A percentile compares a stretch with the other conserved stretches of the same genome.
Evolutionary conservation across 2,113 vertebrate species (phyloP).

Genomic region (Hemiscyllium ocellatum): DNA sequence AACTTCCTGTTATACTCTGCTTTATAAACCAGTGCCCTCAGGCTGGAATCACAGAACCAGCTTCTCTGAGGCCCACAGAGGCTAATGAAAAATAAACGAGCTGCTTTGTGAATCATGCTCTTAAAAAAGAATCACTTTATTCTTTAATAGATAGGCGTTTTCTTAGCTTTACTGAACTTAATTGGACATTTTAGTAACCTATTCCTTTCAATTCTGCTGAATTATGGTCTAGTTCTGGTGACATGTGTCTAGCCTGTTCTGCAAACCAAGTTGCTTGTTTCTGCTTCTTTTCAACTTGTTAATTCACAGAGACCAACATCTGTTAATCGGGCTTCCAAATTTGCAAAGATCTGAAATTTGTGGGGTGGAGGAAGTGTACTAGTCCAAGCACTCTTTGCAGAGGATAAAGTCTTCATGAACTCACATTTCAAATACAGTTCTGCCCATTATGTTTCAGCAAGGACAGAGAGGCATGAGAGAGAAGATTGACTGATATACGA

Average conservation of each 20-base stretch:
- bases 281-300: neutral
- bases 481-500: neutral
- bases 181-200: neutral
- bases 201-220: slow-evolving; percentile 9
- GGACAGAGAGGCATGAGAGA: neutral
- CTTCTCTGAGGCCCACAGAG: neutral
- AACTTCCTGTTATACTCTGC: neutral
- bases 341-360: neutral
- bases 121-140: slow-evolving; percentile 33
- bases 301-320: neutral
- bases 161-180: neutral
- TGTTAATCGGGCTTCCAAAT: neutral
- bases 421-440: neutral
- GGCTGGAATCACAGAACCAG: slow-evolving; percentile 22
- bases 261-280: neutral
- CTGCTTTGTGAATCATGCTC: neutral
- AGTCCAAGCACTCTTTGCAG: neutral
- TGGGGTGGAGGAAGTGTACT: neutral
- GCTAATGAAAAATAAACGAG: slow-evolving; percentile 33
- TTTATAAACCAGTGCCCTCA: neutral
- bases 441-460: neutral
- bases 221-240: neutral
- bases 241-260: neutral
- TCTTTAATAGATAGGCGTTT: slow-evolving; percentile 31
- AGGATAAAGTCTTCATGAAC: neutral